Percentiles rank a stretch among this genome's conserved stretches.
Evolutionary conservation across 2,888 invertebrate genomes (phyloP).

Genomic region (Norana najaformis): DNA sequence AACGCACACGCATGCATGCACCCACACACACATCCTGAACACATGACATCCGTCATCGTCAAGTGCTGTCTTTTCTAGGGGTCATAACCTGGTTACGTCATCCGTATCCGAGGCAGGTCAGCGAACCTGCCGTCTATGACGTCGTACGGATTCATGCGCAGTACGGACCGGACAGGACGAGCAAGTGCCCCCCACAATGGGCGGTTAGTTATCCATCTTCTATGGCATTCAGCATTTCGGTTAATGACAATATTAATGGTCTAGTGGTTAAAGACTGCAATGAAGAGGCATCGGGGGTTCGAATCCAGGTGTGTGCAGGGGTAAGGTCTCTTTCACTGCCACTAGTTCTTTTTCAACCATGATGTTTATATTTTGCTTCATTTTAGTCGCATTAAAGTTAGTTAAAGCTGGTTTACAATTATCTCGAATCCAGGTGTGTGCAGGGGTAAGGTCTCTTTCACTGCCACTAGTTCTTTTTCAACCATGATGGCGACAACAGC

Average conservation of each 20-base stretch:
- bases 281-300: too few relatives aligned
- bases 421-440: too few relatives aligned
- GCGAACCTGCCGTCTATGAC: constrained; percentile 57
- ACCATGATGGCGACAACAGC: background rate
- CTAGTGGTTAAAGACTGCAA: too few relatives aligned
- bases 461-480: too few relatives aligned
- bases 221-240: too few relatives aligned
- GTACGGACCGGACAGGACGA: constrained; percentile 42
- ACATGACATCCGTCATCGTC: background rate
- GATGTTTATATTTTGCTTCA: background rate
- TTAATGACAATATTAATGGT: too few relatives aligned
- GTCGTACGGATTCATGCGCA: constrained; percentile 56
- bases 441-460: too few relatives aligned
- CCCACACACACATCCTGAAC: too few relatives aligned
- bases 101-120: constrained; percentile 55
- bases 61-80: constrained; percentile 45
- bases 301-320: too few relatives aligned
- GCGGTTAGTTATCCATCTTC: constrained; percentile 22
- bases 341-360: too few relatives aligned
- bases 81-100: constrained; percentile 52
- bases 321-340: too few relatives aligned
- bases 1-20: background rate
- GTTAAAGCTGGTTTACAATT: too few relatives aligned
- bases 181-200: constrained; percentile 22
- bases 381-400: background rate